Conservation (phyloP, 2,113 vertebrate genomes). For the Eudyptes chrysolophus region DNA sequence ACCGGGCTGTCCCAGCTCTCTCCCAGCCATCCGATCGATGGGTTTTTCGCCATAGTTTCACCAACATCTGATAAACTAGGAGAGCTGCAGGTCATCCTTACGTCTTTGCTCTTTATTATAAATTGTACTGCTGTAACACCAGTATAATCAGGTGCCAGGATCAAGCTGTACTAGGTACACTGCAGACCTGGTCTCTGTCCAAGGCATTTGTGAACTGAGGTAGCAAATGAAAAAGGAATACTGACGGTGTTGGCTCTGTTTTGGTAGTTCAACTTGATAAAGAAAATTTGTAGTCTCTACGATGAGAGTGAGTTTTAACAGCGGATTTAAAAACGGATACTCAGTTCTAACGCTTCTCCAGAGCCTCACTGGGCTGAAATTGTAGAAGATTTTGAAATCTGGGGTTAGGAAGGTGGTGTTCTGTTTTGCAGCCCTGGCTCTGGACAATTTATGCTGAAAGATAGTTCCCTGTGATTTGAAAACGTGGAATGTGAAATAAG, state of each 20-base stretch:
- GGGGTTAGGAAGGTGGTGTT: background rate
- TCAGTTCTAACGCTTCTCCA: background rate
- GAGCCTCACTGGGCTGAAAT: background rate
- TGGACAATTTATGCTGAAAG: background rate
- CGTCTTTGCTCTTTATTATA: background rate
- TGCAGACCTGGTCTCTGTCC: background rate
- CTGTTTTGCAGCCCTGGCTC: background rate
- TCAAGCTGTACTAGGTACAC: background rate
- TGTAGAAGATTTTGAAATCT: background rate
- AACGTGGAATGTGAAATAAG: background rate
- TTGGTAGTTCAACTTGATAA: background rate
- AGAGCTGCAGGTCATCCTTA: conserved; percentile 85
- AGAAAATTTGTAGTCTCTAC: background rate
- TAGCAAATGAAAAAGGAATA: background rate
- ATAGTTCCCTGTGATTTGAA: background rate
- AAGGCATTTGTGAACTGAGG: background rate
- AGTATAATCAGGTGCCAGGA: background rate
- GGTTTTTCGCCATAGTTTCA: conserved; percentile 88
- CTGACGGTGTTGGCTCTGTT: rapidly evolving
- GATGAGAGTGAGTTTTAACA: background rate
- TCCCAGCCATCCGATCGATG: conserved; percentile 81
- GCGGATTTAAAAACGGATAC: background rate
- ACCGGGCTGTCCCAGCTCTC: conserved; percentile 82
- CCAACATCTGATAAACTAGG: conserved; percentile 88
- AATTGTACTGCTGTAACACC: background rate